phyloP scores from a whole-genome alignment of 2,113 vertebrate genomes.

The Brachypteracias leptosomus region DNA sequence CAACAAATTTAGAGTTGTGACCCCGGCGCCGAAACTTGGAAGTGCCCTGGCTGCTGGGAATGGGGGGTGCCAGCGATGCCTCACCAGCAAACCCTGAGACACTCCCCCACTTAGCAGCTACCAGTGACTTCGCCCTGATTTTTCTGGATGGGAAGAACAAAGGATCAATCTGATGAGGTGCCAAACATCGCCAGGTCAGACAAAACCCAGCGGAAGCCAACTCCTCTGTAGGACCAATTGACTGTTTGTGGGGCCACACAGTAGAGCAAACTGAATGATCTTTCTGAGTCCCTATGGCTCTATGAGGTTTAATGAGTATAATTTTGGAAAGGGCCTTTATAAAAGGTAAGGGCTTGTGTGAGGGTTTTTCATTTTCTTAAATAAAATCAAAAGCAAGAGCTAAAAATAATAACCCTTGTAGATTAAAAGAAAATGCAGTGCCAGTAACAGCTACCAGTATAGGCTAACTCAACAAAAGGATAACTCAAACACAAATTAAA shows the following conservation, averaged over 20 bases:
- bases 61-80: not conserved
- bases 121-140: not conserved
- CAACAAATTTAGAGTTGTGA: not conserved
- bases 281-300: not conserved
- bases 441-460: not conserved
- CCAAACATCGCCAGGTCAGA: not conserved
- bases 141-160: not conserved
- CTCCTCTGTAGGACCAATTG: not conserved
- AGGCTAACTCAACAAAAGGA: not conserved
- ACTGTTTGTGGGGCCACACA: not conserved
- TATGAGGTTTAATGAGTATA: not conserved
- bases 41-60: not conserved
- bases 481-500: slow-evolving; percentile 4
- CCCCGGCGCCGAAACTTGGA: fast-evolving
- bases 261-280: not conserved
- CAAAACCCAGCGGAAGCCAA: not conserved
- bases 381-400: not conserved
- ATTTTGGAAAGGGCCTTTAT: not conserved
- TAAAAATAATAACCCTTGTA: not conserved
- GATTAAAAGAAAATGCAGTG: not conserved
- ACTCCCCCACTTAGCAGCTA: not conserved
- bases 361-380: not conserved
- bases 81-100: not conserved
- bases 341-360: not conserved
- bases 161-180: not conserved